phyloP scores from a whole-genome alignment of 2,113 vertebrate genomes.

The Odontesthes bonariensis region DNA sequence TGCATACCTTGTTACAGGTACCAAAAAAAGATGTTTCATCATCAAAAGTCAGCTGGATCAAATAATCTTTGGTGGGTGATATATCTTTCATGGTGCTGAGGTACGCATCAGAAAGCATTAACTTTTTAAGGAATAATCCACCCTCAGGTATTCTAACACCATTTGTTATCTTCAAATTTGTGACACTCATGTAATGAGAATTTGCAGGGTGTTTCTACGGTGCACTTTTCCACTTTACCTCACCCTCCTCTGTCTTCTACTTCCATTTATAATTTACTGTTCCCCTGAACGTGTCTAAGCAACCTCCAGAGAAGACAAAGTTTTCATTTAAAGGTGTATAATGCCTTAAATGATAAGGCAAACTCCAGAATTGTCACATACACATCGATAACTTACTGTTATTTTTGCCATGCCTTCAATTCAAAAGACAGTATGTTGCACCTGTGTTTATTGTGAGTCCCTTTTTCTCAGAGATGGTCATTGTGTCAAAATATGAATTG shows the following conservation, averaged over 20 bases:
- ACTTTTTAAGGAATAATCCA: conserved; percentile 47
- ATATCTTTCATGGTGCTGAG: conserved; percentile 60
- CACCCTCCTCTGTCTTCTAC: neutral
- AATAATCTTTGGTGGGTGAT: conserved; percentile 38
- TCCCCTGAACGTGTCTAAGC: conserved; percentile 18
- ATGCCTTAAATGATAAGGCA: conserved; percentile 21
- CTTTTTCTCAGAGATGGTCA: too few relatives aligned
- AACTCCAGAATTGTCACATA: neutral
- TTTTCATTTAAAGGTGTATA: conserved; percentile 18
- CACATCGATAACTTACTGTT: neutral
- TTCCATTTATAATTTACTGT: conserved; percentile 21
- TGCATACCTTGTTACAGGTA: conserved; percentile 29
- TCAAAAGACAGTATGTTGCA: neutral
- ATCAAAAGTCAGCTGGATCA: conserved; percentile 70
- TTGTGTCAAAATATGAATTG: too few relatives aligned
- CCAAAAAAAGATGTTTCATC: conserved; percentile 69
- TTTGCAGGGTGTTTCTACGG: neutral
- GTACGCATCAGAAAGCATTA: conserved; percentile 59
- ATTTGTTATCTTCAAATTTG: conserved; percentile 41
- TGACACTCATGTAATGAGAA: conserved; percentile 24
- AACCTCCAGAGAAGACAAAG: neutral
- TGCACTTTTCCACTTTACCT: conserved; percentile 6
- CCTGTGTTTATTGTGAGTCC: neutral
- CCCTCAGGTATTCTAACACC: conserved; percentile 47
- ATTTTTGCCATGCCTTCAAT: neutral